Conservation (phyloP, 2,113 vertebrate species). For the Dromaius novaehollandiae region DNA sequence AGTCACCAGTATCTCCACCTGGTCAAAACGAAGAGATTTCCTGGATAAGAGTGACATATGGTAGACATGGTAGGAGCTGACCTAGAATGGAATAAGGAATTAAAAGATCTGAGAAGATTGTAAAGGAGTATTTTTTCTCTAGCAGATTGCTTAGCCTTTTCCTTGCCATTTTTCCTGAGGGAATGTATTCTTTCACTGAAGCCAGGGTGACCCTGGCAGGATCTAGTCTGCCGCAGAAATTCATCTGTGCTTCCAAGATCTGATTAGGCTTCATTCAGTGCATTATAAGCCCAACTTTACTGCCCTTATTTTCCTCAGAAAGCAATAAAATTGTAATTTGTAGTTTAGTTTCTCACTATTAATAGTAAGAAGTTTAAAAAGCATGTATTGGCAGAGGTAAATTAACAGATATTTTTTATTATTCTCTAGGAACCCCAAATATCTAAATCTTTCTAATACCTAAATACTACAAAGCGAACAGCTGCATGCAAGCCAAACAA, state of each 20-base stretch:
- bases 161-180: not conserved
- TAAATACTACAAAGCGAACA: not conserved
- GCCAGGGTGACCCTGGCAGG: not conserved
- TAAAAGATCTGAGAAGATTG: not conserved
- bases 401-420: not conserved
- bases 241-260: not conserved
- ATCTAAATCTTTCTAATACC: not conserved
- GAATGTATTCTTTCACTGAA: conserved; percentile 2
- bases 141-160: not conserved
- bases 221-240: not conserved
- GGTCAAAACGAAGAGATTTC: accelerated
- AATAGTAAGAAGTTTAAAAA: not conserved
- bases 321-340: not conserved
- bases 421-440: not conserved
- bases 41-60: not conserved
- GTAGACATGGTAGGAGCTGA: not conserved
- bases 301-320: not conserved
- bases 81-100: not conserved
- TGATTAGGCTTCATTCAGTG: not conserved
- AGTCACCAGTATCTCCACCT: not conserved
- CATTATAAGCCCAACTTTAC: not conserved
- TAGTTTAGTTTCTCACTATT: not conserved
- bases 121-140: not conserved
- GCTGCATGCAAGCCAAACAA: not conserved
- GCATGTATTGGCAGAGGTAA: not conserved